A percentile compares a stretch with the other conserved stretches of the same genome.
Conservation (phyloP, 1,140 invertebrate genomes). For the Drosophila lini region DNA sequence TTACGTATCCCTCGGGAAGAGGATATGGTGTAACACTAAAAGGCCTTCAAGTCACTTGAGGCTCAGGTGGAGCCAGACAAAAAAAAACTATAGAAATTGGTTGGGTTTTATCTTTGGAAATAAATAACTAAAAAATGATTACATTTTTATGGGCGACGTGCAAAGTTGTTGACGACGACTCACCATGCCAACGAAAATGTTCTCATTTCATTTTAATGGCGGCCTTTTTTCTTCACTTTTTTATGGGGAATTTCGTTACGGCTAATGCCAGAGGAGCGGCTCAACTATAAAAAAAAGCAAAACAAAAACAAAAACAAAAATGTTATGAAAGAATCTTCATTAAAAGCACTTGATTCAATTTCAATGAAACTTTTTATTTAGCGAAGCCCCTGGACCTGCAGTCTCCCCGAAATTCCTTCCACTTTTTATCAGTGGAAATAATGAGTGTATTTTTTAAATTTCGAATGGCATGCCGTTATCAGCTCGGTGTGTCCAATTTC, state of each 20-base stretch:
- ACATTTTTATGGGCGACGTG: conserved; percentile 37
- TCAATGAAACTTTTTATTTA: conserved; percentile 9
- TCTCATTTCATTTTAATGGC: conserved; percentile 44
- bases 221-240: conserved; percentile 7
- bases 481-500: conserved; percentile 43
- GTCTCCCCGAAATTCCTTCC: background rate
- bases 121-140: conserved; percentile 47
- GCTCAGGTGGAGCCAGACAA: background rate
- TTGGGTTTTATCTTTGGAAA: conserved; percentile 35
- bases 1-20: conserved; percentile 12
- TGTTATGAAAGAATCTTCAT: conserved; percentile 33
- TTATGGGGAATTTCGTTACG: conserved; percentile 14
- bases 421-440: conserved; percentile 30
- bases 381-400: conserved; percentile 12
- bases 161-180: conserved; percentile 18
- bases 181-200: conserved; percentile 18
- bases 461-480: conserved; percentile 50
- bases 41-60: conserved; percentile 25
- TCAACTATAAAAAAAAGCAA: conserved; percentile 19
- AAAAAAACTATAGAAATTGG: conserved; percentile 15
- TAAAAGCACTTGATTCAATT: conserved; percentile 30
- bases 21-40: conserved; percentile 28
- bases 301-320: conserved; percentile 10
- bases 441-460: conserved; percentile 19
- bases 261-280: conserved; percentile 17